Evolutionary conservation across 2,113 vertebrate genomes (phyloP).

Genomic region (Tichodroma muraria): DNA sequence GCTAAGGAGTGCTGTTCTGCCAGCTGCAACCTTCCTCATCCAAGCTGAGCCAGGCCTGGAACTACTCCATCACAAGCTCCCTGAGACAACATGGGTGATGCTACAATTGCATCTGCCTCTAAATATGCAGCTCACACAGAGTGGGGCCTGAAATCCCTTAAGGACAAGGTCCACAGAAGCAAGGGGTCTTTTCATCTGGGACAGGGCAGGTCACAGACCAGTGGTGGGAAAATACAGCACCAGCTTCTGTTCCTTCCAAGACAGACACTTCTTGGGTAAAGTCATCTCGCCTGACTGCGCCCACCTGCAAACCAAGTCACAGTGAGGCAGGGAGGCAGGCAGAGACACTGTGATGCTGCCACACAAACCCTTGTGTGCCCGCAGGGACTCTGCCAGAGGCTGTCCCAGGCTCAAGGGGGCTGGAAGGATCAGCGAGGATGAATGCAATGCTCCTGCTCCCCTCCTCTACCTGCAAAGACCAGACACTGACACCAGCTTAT

Average conservation of each 20-base stretch:
- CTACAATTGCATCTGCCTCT: background rate
- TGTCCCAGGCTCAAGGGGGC: background rate
- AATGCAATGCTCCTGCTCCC: background rate
- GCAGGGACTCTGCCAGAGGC: background rate
- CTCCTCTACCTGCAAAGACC: background rate
- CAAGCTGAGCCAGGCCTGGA: background rate
- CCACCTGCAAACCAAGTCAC: background rate
- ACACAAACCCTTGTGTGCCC: rapidly evolving
- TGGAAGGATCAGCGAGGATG: background rate
- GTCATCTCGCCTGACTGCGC: background rate
- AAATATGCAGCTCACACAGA: background rate
- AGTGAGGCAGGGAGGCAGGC: background rate
- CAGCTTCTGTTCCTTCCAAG: background rate
- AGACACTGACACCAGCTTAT: background rate
- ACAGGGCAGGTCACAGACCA: background rate
- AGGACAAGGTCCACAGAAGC: background rate
- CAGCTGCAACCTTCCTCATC: background rate
- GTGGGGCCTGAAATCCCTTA: background rate
- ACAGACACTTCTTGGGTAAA: background rate
- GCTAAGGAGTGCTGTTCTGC: background rate
- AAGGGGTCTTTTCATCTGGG: background rate
- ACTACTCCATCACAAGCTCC: background rate
- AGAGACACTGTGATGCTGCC: rapidly evolving
- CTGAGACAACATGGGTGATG: background rate
- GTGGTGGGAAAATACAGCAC: background rate